Evolutionary conservation across 2,888 invertebrate species (phyloP), one percentile per base, ranked within the genome.

Genomic region (Strigamia maritima): DNA sequence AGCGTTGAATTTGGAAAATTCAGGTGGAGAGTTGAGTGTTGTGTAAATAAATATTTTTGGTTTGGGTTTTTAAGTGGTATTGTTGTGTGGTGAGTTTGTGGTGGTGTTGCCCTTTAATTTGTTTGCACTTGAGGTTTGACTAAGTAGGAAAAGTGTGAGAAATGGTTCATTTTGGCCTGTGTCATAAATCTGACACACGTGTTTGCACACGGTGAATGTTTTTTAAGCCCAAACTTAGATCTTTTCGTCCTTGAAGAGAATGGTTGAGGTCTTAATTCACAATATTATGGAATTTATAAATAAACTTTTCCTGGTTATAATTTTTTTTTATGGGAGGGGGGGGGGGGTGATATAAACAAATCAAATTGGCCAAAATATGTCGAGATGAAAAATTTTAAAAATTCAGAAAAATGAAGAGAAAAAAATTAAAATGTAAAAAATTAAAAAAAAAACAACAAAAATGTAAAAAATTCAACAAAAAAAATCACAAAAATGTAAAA

Each of bases 171-270:
- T 60, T 60, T 24, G 60, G 60, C 24, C 22, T 60, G 22, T 14
- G 60, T 60, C 60, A 60, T 60, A 60, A 60, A 60, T 60, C 60
- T 60, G 60, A 60, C 60, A 60, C 60, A 60, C 60, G 60, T 60
- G 60, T 60, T 60, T 60, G 60, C 60, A 22, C 60, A 60, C 60
- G 22, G 24, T 60, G 60, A 60, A 60, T 60, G 60, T 60, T 60
- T 60, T 35, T 60, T 60, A 60, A 60, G 60, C 60, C 60, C 22
- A 60, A 60, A 60, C 60, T 60, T 60, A 60, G 60, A 19, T 12
- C 19, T 2, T 22, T 24, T 60, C 60, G 60, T 60, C 60, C 60
- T 60, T 60, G 60, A 22, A 60, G 60, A 22, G 22, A 60, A 60
- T 60, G 22, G 3, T 60, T 60, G 60, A 60, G 60, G 60, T 22